Base-by-base conservation (phyloP, 2,113 vertebrate genomes). In the Bombycilla garrulus region DNA sequence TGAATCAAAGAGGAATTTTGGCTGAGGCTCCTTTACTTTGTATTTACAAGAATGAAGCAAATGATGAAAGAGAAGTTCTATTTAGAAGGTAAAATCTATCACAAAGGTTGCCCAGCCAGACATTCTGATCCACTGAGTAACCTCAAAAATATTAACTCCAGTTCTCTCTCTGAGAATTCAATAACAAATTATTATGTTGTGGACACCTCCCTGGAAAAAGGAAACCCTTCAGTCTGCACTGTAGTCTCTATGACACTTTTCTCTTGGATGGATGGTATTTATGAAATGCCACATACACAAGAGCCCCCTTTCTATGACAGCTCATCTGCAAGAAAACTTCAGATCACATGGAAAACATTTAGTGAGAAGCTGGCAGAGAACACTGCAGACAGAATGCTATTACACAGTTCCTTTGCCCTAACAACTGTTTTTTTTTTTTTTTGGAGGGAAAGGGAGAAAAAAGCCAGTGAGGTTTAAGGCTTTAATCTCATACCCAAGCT, bases 401-500 rank as follows among this genome's bases (percentile, higher is more conserved):
- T 66, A 35, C 64, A 79, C 15, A 87, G 85, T n/a, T 88, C 73
- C 58, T 85, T 35, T 90, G 86, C 47, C 40, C 86, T 56, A 60
- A 66, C 54, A 31, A 35, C 10, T 38, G 12, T 18, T 12, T 38
- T 38, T 71, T 62, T 56, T 56, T 54, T 58, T 58, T 70, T 83
- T 78, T 48, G 8, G 42, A 53, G 20, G 15, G 22, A 35, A 57
- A 33, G 54, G 57, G 25, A 48, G 66, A 86, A 64, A 90, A 86
- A 69, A 91, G 73, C 11, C 0, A 86, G 58, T 1, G 11, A 58
- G 77, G 38, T 92, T 96, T 96, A 93, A 95, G 92, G 92, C 81
- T 94, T 91, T 96, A 96, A 97, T 95, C 94, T 88, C 76, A 79
- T 44, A 90, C 58, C 51, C 74, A 69, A 80, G 88, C 89, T 89